Conservation (phyloP, 2,888 invertebrate genomes). For the Leptinotarsa rubiginosa region DNA sequence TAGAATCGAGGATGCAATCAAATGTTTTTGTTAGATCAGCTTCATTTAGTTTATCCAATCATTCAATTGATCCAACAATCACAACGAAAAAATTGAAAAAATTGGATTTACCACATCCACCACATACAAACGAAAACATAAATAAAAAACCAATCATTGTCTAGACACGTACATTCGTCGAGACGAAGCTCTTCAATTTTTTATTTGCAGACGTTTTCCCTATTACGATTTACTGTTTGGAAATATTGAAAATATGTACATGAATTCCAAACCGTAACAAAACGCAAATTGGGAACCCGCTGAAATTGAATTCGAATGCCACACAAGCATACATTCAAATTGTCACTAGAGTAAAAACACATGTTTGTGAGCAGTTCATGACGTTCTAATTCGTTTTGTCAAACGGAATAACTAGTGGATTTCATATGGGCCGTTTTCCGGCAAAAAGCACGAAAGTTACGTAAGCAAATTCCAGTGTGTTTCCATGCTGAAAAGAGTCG, state of each 20-base stretch:
- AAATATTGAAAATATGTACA: background rate
- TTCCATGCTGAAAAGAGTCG: constrained; percentile 21
- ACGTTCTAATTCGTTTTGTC: constrained; percentile 27
- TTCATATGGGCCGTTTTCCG: constrained; percentile 11
- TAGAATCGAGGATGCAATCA: too few species aligned
- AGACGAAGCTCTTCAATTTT: background rate
- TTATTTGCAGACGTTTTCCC: background rate
- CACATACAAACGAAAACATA: background rate
- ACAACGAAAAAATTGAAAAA: too few species aligned
- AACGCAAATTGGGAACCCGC: background rate
- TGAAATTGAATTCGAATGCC: constrained; percentile 26
- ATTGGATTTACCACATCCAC: too few species aligned
- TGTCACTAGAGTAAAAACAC: constrained; percentile 30
- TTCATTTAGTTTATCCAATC: too few species aligned
- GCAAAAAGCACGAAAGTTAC: constrained; percentile 17
- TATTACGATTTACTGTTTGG: background rate
- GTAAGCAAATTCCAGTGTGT: constrained; percentile 38
- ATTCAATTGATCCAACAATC: too few species aligned
- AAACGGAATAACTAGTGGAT: constrained; percentile 24
- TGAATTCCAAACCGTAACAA: background rate
- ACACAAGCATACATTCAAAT: constrained; percentile 31
- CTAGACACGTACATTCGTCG: background rate
- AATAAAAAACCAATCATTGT: background rate
- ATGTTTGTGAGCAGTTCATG: constrained; percentile 29
- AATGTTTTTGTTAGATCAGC: too few species aligned